These are phyloP conservation scores for Protophormia terraenovae DNA, from an alignment of 2,888 invertebrate species.

Conservation along the genomic window DNA sequence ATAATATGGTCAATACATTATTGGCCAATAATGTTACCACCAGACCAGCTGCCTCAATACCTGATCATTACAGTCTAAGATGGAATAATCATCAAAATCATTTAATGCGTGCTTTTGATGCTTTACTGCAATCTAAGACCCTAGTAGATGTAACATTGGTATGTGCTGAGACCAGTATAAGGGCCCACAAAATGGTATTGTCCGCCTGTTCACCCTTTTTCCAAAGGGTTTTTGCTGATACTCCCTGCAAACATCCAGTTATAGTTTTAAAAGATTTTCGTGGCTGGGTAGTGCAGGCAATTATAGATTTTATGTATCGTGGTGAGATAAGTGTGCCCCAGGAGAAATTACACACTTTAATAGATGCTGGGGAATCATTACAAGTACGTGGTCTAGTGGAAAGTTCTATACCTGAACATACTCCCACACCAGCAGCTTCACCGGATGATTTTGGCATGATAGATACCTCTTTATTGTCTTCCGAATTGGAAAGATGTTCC, in stretches of 20 bases:
- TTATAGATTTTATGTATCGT: conserved; percentile 96
- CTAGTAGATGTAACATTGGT: conserved; percentile 95
- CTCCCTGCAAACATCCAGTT: conserved; percentile 96
- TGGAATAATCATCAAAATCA: conserved; percentile 97
- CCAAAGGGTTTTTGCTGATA: conserved; percentile 93
- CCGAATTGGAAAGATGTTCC: conserved; percentile 79
- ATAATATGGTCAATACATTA: conserved; percentile 63
- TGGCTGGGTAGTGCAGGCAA: conserved; percentile 93
- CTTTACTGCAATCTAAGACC: conserved; percentile 92
- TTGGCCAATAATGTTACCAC: conserved; percentile 64
- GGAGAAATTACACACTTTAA: conserved; percentile 90
- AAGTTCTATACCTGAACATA: conserved; percentile 82
- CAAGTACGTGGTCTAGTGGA: conserved; percentile 91
- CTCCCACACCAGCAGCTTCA: conserved; percentile 80
- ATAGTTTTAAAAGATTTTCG: conserved; percentile 95
- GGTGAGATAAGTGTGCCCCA: conserved; percentile 95
- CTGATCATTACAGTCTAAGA: conserved; percentile 94
- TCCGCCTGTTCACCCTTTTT: conserved; percentile 95
- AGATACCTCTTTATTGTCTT: conserved; percentile 77
- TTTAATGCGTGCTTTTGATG: conserved; percentile 93
- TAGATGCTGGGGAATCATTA: conserved; percentile 93
- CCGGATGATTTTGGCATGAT: conserved; percentile 79
- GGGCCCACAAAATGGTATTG: conserved; percentile 95
- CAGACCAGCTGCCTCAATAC: conserved; percentile 79
- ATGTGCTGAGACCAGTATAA: conserved; percentile 91